Conservation (phyloP, 2,113 vertebrate species). For the Mesembrinibis cayennensis region DNA sequence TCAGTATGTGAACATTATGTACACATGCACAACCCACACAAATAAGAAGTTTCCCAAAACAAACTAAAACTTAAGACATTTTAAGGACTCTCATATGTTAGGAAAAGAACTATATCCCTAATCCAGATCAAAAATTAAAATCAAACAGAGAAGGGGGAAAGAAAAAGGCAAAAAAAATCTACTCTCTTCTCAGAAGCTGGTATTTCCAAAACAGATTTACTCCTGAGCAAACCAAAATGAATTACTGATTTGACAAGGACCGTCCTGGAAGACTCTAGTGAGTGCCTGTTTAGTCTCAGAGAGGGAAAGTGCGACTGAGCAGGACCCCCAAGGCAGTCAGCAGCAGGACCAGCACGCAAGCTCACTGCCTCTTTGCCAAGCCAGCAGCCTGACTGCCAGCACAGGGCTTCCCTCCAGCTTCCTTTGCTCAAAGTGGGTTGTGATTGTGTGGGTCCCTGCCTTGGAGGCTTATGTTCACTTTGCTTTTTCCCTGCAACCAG, state of each 20-base stretch:
- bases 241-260: not conserved
- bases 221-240: not conserved
- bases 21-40: accelerated
- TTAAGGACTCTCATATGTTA: not conserved
- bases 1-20: not conserved
- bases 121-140: not conserved
- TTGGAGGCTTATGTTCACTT: slow-evolving; percentile 24
- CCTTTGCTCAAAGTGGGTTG: not conserved
- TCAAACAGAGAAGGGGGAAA: not conserved
- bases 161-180: too few species aligned
- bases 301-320: accelerated
- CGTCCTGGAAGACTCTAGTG: not conserved
- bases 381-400: not conserved
- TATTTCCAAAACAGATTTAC: not conserved
- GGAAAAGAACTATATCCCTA: not conserved
- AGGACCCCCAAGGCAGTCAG: not conserved
- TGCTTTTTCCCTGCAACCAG: not conserved
- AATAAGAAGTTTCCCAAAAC: not conserved
- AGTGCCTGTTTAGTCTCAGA: not conserved
- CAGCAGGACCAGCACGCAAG: accelerated
- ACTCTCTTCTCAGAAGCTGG: not conserved
- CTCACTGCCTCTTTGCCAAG: not conserved
- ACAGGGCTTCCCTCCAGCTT: slow-evolving; percentile 10
- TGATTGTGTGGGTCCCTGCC: not conserved
- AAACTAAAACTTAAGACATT: not conserved